Evolutionary conservation across 2,797 vertebrate species (phyloP).

Genomic region (Sciurus vulgaris): DNA sequence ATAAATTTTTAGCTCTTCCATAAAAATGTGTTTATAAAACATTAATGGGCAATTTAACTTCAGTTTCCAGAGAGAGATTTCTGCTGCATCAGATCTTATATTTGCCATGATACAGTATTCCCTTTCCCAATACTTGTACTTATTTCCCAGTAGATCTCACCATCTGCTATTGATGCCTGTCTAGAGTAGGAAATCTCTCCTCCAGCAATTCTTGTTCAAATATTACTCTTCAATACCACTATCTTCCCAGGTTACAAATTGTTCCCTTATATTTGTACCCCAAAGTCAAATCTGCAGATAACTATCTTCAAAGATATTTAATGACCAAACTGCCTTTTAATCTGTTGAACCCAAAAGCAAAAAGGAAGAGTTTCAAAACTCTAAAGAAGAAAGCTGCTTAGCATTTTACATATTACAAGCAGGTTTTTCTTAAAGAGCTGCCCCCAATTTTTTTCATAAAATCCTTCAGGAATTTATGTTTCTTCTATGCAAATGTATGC

Average conservation of each 20-base stretch:
- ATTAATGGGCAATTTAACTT: slow-evolving; percentile 83
- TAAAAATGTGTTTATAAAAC: slow-evolving; percentile 82
- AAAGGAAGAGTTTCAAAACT: slow-evolving; percentile 68
- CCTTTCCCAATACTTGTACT: slow-evolving; percentile 79
- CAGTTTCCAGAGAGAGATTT: slow-evolving; percentile 81
- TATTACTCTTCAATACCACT: slow-evolving; percentile 79
- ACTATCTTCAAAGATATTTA: slow-evolving; percentile 79
- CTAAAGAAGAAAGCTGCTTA: slow-evolving; percentile 38
- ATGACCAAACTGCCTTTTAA: slow-evolving; percentile 79
- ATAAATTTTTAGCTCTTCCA: slow-evolving; percentile 78
- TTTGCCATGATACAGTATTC: slow-evolving; percentile 67
- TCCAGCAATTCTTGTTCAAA: slow-evolving; percentile 81
- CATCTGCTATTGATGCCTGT: slow-evolving; percentile 85
- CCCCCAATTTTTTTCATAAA: not conserved
- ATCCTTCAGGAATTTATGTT: not conserved
- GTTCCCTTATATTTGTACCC: slow-evolving; percentile 74
- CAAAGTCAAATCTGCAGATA: slow-evolving; percentile 79
- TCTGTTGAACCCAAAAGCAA: slow-evolving; percentile 76
- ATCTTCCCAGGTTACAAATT: slow-evolving; percentile 78
- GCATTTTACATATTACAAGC: not conserved
- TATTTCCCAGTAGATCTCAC: slow-evolving; percentile 86
- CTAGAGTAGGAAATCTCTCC: slow-evolving; percentile 78
- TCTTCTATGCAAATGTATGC: slow-evolving; percentile 17
- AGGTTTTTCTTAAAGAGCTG: slow-evolving; percentile 43
- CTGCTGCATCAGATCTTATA: slow-evolving; percentile 81